Percentiles rank a stretch among this genome's conserved stretches.
Evolutionary conservation across 2,888 invertebrate genomes (phyloP).

Genomic region (Chymomyza procnemis): DNA sequence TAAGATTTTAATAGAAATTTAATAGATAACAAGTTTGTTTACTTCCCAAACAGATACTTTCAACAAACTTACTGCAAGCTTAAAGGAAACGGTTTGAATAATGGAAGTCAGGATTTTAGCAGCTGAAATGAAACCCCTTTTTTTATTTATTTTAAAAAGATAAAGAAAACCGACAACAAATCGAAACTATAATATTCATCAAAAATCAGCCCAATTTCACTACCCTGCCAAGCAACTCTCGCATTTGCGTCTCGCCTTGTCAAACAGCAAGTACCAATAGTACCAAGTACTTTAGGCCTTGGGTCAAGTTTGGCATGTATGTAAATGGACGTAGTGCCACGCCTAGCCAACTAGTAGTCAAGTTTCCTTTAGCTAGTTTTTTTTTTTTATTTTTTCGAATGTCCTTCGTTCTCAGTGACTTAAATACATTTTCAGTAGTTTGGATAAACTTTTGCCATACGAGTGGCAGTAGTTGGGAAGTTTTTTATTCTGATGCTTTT

Average conservation of each 20-base stretch:
- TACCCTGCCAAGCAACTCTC: neutral
- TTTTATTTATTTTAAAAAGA: no score
- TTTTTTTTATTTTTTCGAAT: neutral
- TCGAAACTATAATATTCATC: no score
- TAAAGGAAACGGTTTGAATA: no score
- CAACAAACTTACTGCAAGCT: no score
- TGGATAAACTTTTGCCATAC: constrained; percentile 7
- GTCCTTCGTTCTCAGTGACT: constrained; percentile 19
- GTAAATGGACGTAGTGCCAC: constrained; percentile 36
- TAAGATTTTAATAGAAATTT: no score
- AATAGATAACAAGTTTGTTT: no score
- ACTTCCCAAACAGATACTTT: no score
- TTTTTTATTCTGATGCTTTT: constrained; percentile 3
- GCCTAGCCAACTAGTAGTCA: neutral
- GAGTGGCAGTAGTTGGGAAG: neutral
- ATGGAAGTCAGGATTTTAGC: no score
- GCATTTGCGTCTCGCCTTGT: constrained; percentile 4
- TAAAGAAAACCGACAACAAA: no score
- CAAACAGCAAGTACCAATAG: constrained; percentile 14
- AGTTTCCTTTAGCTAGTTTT: neutral
- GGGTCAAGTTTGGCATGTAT: constrained; percentile 37
- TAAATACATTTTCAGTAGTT: constrained; percentile 28
- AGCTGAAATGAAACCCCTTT: no score
- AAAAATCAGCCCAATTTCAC: constrained; percentile 2
- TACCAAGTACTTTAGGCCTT: constrained; percentile 13